A percentile compares a stretch with the other conserved stretches of the same genome.
Conservation (phyloP, 1,140 invertebrate genomes). For the Drosophila kurseongensis region DNA sequence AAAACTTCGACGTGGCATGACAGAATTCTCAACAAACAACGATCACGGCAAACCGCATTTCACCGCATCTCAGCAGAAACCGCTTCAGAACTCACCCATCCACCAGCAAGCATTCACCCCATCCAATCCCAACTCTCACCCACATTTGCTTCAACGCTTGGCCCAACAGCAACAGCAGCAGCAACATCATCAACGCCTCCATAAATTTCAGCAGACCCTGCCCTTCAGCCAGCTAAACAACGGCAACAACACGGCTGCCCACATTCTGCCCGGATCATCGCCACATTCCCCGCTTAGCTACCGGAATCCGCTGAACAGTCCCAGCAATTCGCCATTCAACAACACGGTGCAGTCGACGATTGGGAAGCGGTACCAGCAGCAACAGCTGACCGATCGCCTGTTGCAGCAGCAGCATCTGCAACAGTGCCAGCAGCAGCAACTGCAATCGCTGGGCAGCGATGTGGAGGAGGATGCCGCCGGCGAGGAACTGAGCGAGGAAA, state of each 20-base stretch:
- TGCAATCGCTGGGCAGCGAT: conserved; percentile 56
- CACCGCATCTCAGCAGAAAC: conserved; percentile 64
- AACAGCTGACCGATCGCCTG: conserved; percentile 80
- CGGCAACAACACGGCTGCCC: conserved; percentile 76
- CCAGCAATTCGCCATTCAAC: conserved; percentile 69
- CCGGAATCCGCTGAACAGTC: conserved; percentile 78
- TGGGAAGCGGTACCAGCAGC: conserved; percentile 72
- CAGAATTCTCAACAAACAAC: conserved; percentile 84
- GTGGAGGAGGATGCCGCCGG: conserved; percentile 35
- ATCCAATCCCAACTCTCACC: conserved; percentile 43
- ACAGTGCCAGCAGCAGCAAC: conserved; percentile 74
- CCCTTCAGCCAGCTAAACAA: conserved; percentile 62
- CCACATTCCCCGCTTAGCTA: conserved; percentile 70
- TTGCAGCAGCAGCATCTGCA: conserved; percentile 79
- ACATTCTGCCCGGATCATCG: conserved; percentile 54
- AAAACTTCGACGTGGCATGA: conserved; percentile 84
- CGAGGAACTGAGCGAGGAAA: conserved; percentile 83
- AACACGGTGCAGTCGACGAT: conserved; percentile 52
- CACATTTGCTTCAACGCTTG: conserved; percentile 58
- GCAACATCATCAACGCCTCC: conserved; percentile 47
- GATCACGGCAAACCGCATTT: conserved; percentile 77
- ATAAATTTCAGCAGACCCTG: conserved; percentile 36
- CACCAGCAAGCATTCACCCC: conserved; percentile 40
- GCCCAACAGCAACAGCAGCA: conserved; percentile 58
- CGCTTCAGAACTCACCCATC: conserved; percentile 76